Evolutionary conservation across 1,140 invertebrate genomes (phyloP).

Genomic region (Drosophila ercepeae): DNA sequence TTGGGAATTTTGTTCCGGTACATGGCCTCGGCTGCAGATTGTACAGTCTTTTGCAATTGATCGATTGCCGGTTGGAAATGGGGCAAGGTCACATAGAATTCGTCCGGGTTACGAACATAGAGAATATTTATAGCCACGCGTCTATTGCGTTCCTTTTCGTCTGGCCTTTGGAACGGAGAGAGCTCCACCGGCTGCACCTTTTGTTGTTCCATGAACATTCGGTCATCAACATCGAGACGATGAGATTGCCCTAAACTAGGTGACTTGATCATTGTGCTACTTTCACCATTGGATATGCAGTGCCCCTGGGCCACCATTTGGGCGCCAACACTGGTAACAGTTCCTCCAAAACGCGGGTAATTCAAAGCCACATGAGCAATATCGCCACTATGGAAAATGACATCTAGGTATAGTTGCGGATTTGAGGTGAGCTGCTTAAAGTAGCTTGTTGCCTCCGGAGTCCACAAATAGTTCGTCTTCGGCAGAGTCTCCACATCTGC

Average conservation of each 20-base stretch:
- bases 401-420: slow-evolving; percentile 41
- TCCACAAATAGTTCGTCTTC: slow-evolving; percentile 58
- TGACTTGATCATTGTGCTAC: slow-evolving; percentile 4
- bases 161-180: not conserved
- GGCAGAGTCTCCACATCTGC: slow-evolving; percentile 71
- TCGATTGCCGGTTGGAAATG: slow-evolving; percentile 26
- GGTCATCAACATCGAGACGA: slow-evolving; percentile 16
- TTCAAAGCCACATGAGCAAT: slow-evolving; percentile 42
- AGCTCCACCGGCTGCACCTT: not conserved
- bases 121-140: slow-evolving; percentile 26
- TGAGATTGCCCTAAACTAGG: not conserved
- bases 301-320: slow-evolving; percentile 50
- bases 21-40: slow-evolving; percentile 12
- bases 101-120: slow-evolving; percentile 45
- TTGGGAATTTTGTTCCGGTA: not conserved
- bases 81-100: slow-evolving; percentile 70
- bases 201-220: slow-evolving; percentile 28
- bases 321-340: slow-evolving; percentile 42
- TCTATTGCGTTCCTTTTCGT: slow-evolving; percentile 4
- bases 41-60: slow-evolving; percentile 20
- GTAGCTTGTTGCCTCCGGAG: slow-evolving; percentile 23
- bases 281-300: slow-evolving; percentile 56
- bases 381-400: slow-evolving; percentile 20
- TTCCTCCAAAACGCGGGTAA: slow-evolving; percentile 24
- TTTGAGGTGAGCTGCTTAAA: slow-evolving; percentile 64